Evolutionary conservation across 2,113 vertebrate genomes (phyloP), one percentile per base, ranked within the genome.

Genomic region (Sprattus sprattus): DNA sequence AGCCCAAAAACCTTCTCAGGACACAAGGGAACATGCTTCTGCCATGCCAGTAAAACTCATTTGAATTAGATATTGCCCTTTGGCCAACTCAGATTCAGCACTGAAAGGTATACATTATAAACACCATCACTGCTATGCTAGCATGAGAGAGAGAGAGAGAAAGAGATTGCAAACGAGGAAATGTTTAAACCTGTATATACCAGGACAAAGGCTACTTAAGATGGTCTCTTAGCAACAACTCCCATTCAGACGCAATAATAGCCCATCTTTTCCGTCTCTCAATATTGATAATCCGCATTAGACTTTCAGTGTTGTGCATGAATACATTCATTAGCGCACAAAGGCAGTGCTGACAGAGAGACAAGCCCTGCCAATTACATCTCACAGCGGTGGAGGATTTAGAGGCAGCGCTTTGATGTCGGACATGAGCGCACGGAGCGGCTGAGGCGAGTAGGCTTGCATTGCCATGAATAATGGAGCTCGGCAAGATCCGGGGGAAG

Each of bases 251-350:
- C 93, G 91, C 88, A 92, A 93, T 91, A 92, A 87, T 92, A 91
- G 85, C 92, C 90, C 86, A 86, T 88, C 91, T 92, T 90, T 87
- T 88, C 93, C 89, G 87, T 84, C 86, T 75, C 89, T 88, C 87
- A 85, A 86, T 89, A 91, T 91, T 91, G 92, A 93, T 89, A 83
- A 91, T 90, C 90, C 91, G 92, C 92, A 93, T 93, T 90, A 94
- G 89, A 89, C 88, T 91, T 90, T 86, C 88, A 89, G 89, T 91
- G 91, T 94, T 91, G 93, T 10, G 0, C 28, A 78, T 92, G 91
- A 95, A 94, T 93, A 93, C 90, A 94, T 94, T 95, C 93, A 91
- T 92, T 89, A 91, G 90, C 88, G 91, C 89, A 92, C 91, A 91
- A 93, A 88, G 89, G 84, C 86, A 88, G 88, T 81, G 88, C 89